Base-by-base conservation (phyloP, 2,113 vertebrate species). In the Coturnix japonica region DNA sequence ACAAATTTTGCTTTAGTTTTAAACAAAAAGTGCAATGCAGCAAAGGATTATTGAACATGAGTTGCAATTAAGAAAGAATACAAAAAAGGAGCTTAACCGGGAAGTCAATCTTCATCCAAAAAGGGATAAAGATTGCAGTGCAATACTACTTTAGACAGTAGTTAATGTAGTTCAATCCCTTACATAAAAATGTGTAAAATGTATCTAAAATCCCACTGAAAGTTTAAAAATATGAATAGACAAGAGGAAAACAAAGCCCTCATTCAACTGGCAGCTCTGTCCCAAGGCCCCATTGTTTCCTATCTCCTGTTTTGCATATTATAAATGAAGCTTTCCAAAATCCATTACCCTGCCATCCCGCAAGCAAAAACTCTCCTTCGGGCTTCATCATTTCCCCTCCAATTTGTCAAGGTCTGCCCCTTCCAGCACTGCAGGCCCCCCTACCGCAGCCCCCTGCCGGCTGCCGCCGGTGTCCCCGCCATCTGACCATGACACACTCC, bases 211-310 rank as follows among this genome's bases (percentile, higher is more conserved):
- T 87, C 35, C 84, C 85, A 96, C 91, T 47, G 82, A 22, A 96
- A 91, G 65, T 94, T 93, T 61, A 81, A 66, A 93, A 93, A 92
- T 85, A 89, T 93, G 92, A 95, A 78, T 92, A 94, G 85, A 94
- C 84, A 53, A 94, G 88, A 79, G 56, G 83, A 90, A 88, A 96
- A 97, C 96, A 97, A 96, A 96, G 95, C 65, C 51, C 66, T 80
- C 91, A 95, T 96, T 97, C 94, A 74, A 95, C 66, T 59, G 46
- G 81, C 90, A 95, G 92, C 46, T 86, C 96, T 90, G 94, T 85
- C 83, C 90, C 74, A 95, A 95, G 22, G 73, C 73, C 41, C 57
- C 47, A 86, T 95, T 95, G 93, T 97, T 95, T 96, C 84, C 73
- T 84, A 93, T 74, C 65, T 73, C 69, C 89, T 90, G 31, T 89